Evolutionary conservation across 2,888 invertebrate genomes (phyloP), one percentile per base, ranked within the genome.

Genomic region (Smittia aterrima): DNA sequence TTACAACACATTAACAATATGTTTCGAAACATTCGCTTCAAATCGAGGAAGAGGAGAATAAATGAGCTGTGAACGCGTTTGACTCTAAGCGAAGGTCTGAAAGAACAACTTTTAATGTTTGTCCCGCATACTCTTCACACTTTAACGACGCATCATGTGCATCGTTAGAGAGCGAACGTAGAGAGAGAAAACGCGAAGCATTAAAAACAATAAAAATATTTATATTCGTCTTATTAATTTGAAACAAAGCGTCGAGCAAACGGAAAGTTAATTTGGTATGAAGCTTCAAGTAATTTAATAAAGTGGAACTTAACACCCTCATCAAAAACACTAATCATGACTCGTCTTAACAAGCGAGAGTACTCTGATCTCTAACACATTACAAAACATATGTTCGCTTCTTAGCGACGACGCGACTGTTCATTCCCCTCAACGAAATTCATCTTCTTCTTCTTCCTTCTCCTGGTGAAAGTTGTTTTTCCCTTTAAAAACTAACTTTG

Each of bases 1-100:
- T 68, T 68, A 41, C 41, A 47, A 68, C 66, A 66, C 47, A 68
- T 68, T 68, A 68, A 68, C 68, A 68, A 68, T 68, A 68, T 68
- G 68, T 68, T 68, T 18, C 38, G 68, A 68, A 68, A 68, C 68
- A 68, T 68, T 68, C 47, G 24, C 47, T 47, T 41, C 41, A 22
- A 38, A 13, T 66, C 20, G 66, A 40, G 20, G 38, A 38, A 68
- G 47, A 47, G 24, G n/a, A n/a, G 18, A 68, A 68, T 68, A 68
- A 68, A 68, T 68, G 68, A 68, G 38, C 47, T 68, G 68, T 68
- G 68, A 68, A 68, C 68, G 68, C 68, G 47, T 68, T n/a, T 32
- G 6, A 18, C 6, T 47, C n/a, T 13, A 13, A 3, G 16, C 24
- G 4, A 24, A 41, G 24, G n/a, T n/a, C n/a, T n/a, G 6, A 20